Conservation (phyloP, 2,797 vertebrate genomes). For the Danio kyathit region DNA sequence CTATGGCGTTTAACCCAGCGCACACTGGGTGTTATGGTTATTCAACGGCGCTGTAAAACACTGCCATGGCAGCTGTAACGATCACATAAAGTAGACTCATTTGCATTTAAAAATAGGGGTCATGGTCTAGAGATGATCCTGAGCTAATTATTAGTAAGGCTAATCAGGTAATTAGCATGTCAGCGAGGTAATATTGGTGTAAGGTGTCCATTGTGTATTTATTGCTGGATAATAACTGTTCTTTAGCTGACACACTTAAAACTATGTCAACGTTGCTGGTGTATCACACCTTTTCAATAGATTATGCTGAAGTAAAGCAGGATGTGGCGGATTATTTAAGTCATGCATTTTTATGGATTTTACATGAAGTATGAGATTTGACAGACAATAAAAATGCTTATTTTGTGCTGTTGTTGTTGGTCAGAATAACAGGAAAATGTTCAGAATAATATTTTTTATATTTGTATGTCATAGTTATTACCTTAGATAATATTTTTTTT, state of each 20-base stretch:
- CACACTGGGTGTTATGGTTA: conserved; percentile 43
- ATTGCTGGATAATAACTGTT: conserved; percentile 51
- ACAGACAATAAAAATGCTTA: no score
- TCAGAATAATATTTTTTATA: no score
- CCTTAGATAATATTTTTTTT: no score
- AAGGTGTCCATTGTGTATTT: conserved; percentile 52
- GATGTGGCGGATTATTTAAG: neutral
- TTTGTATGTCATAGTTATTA: no score
- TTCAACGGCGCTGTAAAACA: conserved; percentile 10
- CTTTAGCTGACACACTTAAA: neutral
- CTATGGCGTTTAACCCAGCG: conserved; percentile 49
- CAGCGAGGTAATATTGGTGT: conserved; percentile 60
- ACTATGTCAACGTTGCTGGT: neutral
- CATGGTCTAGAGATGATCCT: conserved; percentile 55
- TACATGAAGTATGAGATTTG: neutral
- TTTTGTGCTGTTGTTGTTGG: no score
- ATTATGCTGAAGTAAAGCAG: neutral
- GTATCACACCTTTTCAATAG: neutral
- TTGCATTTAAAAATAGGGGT: conserved; percentile 67
- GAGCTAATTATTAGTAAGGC: conserved; percentile 74
- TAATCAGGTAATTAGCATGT: conserved; percentile 73
- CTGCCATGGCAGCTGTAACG: conserved; percentile 47
- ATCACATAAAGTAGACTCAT: conserved; percentile 55
- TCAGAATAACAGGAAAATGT: no score
- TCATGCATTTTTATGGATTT: neutral